Conservation (phyloP, 2,113 vertebrate species). For the Miniopterus natalensis region DNA sequence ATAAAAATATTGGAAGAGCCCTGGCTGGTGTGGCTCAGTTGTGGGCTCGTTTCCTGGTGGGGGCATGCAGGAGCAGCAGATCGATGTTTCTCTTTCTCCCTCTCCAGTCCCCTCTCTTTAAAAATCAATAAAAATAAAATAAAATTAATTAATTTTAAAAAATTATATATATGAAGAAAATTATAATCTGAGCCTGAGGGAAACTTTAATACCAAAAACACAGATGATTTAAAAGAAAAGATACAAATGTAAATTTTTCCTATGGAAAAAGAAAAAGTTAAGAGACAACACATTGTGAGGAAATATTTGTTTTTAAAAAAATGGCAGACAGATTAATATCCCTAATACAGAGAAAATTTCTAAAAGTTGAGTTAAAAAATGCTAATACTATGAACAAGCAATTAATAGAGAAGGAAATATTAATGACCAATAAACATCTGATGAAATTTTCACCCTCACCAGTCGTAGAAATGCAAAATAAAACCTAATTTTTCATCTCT, state of each 20-base stretch:
- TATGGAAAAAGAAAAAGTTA: background rate
- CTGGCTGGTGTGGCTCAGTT: too few species aligned
- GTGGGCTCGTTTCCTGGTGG: too few species aligned
- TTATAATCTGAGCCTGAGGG: background rate
- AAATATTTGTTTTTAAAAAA: background rate
- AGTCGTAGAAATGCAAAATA: background rate
- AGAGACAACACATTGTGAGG: background rate
- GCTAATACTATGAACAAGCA: background rate
- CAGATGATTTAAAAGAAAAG: background rate
- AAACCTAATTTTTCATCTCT: conserved; percentile 18
- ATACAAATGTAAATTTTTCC: background rate
- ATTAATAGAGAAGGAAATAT: conserved; percentile 34
- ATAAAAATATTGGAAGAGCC: background rate
- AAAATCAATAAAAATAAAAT: too few species aligned
- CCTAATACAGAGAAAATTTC: background rate
- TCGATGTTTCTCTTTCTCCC: too few species aligned
- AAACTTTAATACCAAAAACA: conserved; percentile 12
- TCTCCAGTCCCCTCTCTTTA: too few species aligned
- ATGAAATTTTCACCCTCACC: background rate
- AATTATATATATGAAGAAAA: background rate
- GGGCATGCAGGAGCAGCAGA: too few species aligned
- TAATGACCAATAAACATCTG: background rate
- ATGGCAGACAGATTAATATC: background rate
- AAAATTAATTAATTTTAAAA: too few species aligned
- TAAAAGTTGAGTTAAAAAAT: background rate